Evolutionary conservation across 2,797 vertebrate genomes (phyloP).

Genomic region (Coracias cyanogaster): DNA sequence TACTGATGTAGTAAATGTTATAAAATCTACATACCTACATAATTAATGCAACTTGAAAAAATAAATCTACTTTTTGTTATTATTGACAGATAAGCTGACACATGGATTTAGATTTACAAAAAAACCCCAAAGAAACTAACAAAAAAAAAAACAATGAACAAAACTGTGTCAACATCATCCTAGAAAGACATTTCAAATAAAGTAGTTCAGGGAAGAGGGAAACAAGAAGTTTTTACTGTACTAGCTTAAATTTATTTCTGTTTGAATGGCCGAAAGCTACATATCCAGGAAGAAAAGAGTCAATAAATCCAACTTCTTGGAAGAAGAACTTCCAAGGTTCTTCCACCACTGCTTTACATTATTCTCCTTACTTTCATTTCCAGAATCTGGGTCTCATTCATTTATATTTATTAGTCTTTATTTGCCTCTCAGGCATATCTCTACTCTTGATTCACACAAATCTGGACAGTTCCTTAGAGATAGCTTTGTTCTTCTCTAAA

Average conservation of each 20-base stretch:
- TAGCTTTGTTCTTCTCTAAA: background rate
- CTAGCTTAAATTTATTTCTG: background rate
- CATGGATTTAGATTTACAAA: background rate
- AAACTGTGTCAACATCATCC: background rate
- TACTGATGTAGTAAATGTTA: background rate
- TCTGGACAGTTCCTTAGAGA: background rate
- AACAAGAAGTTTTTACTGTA: background rate
- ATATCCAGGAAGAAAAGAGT: background rate
- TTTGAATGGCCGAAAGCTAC: background rate
- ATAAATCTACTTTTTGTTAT: background rate
- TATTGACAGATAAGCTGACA: background rate
- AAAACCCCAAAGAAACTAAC: background rate
- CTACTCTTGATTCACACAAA: background rate
- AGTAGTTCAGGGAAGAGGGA: background rate
- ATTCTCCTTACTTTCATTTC: background rate
- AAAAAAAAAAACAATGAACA: background rate
- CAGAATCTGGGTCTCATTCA: background rate
- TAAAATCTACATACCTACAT: background rate
- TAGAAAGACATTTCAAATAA: background rate
- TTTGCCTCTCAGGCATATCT: background rate
- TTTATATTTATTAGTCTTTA: background rate
- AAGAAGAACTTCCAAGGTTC: too few species aligned
- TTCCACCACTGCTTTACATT: background rate
- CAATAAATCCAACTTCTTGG: background rate
- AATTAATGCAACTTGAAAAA: background rate